Conservation (phyloP, 2,113 vertebrate species). For the Irena cyanogastra region DNA sequence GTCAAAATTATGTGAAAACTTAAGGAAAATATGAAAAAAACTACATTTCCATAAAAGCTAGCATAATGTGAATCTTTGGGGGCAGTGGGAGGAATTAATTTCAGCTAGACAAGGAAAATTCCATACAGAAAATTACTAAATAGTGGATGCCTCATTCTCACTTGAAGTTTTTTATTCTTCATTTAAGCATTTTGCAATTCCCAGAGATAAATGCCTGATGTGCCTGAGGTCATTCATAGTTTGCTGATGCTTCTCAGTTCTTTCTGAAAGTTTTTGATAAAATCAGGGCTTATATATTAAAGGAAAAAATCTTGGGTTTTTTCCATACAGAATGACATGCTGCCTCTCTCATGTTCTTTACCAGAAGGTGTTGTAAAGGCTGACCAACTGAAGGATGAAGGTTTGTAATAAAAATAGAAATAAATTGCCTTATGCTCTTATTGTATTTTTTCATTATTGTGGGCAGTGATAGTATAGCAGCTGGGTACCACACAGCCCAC, state of each 20-base stretch:
- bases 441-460: not conserved
- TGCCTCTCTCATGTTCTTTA: conserved; percentile 78
- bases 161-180: not conserved
- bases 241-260: not conserved
- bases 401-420: conserved; percentile 64
- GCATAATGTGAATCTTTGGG: not conserved
- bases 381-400: conserved; percentile 95
- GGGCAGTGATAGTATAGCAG: not conserved
- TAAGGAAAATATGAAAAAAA: not conserved
- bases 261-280: not conserved
- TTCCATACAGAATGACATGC: conserved; percentile 80
- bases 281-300: not conserved
- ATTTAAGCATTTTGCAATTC: not conserved
- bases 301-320: not conserved
- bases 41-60: not conserved
- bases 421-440: not conserved
- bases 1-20: not conserved
- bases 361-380: conserved; percentile 86
- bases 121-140: not conserved
- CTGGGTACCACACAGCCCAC: not conserved
- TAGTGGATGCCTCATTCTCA: not conserved
- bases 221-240: not conserved
- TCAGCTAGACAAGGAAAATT: not conserved
- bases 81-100: not conserved
- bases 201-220: not conserved